Evolutionary conservation across 2,888 invertebrate species (phyloP).

Genomic region (Sphaeridia pumilis): DNA sequence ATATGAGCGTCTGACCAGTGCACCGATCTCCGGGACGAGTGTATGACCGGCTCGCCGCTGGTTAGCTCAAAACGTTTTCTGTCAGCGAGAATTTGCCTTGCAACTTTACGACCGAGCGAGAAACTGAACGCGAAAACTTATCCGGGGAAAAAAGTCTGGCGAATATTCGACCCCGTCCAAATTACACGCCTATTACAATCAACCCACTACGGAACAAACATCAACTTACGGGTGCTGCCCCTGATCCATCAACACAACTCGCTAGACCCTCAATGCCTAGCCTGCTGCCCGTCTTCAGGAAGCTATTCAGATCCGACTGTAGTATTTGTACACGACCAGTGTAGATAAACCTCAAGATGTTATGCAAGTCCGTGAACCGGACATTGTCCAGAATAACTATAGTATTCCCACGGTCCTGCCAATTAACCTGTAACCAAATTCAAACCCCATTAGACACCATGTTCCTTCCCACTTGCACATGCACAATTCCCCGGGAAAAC

Average conservation of each 20-base stretch:
- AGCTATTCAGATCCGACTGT: constrained; percentile 21
- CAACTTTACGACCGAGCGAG: too few species aligned
- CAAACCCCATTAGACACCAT: not conserved
- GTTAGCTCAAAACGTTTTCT: too few species aligned
- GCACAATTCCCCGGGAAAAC: not conserved
- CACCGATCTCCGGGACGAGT: too few species aligned
- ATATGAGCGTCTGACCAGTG: too few species aligned
- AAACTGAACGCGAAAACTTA: too few species aligned
- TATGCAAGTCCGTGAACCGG: constrained; percentile 24
- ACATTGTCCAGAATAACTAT: constrained; percentile 22
- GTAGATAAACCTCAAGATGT: constrained; percentile 27
- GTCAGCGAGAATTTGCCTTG: too few species aligned
- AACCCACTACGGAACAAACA: not conserved
- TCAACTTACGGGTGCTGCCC: not conserved
- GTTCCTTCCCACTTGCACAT: not conserved
- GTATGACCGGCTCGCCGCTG: too few species aligned
- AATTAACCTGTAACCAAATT: constrained; percentile 10
- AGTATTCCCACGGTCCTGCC: constrained; percentile 17
- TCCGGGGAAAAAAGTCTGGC: too few species aligned
- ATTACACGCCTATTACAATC: not conserved
- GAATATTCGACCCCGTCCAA: not conserved
- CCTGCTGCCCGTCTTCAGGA: constrained; percentile 23
- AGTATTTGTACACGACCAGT: constrained; percentile 27
- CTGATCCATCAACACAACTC: not conserved
- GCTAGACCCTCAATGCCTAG: constrained; percentile 30